phyloP scores from a whole-genome alignment of 2,797 vertebrate species.

The Eutrigla gurnardus region DNA sequence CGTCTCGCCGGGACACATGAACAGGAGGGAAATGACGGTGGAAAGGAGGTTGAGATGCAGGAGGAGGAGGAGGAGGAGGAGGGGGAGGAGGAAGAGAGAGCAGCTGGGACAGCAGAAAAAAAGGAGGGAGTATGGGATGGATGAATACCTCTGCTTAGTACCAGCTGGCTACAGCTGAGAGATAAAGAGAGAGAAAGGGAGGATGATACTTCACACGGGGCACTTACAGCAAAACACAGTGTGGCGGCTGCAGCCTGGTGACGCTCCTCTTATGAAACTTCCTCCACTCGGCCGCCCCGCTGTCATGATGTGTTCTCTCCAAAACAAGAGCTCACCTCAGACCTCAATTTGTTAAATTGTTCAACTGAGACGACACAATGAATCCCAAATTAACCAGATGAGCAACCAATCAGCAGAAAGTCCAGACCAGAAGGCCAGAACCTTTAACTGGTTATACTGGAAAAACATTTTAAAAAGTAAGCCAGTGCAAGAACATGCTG shows the following conservation, averaged over 20 bases:
- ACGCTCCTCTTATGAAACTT: slow-evolving; percentile 60
- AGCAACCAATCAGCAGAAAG: not conserved
- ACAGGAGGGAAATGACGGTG: slow-evolving; percentile 67
- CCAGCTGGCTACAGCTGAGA: slow-evolving; percentile 61
- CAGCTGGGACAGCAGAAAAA: slow-evolving; percentile 62
- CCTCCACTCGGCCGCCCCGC: slow-evolving; percentile 11
- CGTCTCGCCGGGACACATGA: slow-evolving; percentile 65
- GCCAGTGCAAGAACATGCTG: not conserved
- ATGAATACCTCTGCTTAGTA: slow-evolving; percentile 72
- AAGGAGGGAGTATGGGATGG: slow-evolving; percentile 56
- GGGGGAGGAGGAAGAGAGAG: slow-evolving; percentile 49
- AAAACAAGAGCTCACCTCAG: slow-evolving; percentile 1
- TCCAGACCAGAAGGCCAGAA: too few species aligned
- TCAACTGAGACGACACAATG: not conserved
- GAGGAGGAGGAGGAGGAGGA: slow-evolving; percentile 42
- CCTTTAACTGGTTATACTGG: not conserved
- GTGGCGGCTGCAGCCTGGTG: slow-evolving; percentile 31
- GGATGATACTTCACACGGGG: slow-evolving; percentile 46
- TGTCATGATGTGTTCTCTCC: not conserved
- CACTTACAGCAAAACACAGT: slow-evolving; percentile 22
- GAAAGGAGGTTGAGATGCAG: slow-evolving; percentile 67
- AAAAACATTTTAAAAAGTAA: not conserved
- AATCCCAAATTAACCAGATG: not conserved
- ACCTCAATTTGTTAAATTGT: not conserved
- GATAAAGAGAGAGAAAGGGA: slow-evolving; percentile 51